Evolutionary conservation across 2,113 vertebrate genomes (phyloP).

Genomic region (Trogon surrucura): DNA sequence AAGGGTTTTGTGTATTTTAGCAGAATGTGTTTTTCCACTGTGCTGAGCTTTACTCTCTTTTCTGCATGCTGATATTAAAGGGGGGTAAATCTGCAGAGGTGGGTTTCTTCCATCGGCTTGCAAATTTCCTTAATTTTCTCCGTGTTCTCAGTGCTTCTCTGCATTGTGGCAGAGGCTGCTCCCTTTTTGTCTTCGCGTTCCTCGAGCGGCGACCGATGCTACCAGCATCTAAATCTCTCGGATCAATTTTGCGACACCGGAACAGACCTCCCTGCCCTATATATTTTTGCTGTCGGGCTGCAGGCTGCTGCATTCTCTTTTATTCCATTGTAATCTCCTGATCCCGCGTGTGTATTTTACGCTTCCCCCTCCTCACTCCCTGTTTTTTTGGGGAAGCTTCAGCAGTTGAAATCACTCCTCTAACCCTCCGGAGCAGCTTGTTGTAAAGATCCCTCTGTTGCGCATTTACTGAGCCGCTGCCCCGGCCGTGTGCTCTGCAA

Average conservation of each 20-base stretch:
- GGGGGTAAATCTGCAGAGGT: background rate
- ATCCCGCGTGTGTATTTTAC: background rate
- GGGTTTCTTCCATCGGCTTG: background rate
- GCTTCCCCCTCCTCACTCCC: accelerated
- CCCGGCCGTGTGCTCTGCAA: background rate
- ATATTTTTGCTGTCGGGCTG: background rate
- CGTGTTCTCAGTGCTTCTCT: background rate
- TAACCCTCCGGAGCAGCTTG: background rate
- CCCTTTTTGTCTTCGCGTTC: constrained; percentile 44
- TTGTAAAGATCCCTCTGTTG: background rate
- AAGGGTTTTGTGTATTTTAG: constrained; percentile 16
- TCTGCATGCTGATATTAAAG: constrained; percentile 1
- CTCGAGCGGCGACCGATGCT: constrained; percentile 11
- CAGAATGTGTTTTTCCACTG: background rate
- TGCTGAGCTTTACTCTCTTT: background rate
- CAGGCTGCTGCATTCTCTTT: background rate
- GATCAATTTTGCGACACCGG: background rate
- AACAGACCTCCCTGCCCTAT: background rate
- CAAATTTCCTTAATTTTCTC: constrained; percentile 2
- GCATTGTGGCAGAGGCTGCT: constrained; percentile 49
- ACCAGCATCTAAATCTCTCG: background rate
- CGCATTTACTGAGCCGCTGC: background rate
- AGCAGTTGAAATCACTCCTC: background rate
- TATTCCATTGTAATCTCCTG: background rate
- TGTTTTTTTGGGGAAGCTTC: background rate